Base-by-base conservation (phyloP, 2,888 invertebrate genomes). In the Eristalinus aeneus region DNA sequence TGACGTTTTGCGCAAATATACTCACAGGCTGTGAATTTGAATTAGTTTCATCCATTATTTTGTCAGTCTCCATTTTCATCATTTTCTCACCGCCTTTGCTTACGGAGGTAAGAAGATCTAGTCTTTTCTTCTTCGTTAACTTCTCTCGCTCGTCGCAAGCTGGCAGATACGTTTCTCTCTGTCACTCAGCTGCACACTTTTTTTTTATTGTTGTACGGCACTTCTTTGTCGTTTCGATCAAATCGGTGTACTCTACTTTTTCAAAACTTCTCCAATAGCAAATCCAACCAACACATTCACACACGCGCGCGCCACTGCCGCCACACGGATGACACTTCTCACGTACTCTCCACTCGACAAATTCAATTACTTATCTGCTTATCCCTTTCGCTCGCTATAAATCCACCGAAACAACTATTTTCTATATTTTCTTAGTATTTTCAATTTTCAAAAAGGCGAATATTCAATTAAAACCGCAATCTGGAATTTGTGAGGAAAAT, bases 11-110 rank as follows among this genome's bases (percentile, higher is more conserved):
- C 63, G 68, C 76, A 69, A 78, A 71, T 16, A 46, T 82, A 92
- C 92, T 91, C 90, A 92, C 95, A 85, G 91, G 91, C 94, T 95
- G 95, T 91, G 94, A 94, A 94, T 94, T 95, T 91, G 94, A 94
- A 93, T 94, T 94, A 89, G 95, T 94, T 92, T 97, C 97, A 94
- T 97, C 97, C 94, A 96, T 96, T 93, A 96, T 95, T 95, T 96
- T 96, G 94, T 97, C 97, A 93, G 96, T 97, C 95, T 97, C 97
- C 97, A 97, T 97, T 95, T 96, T 96, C 94, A 95, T 94, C 95
- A 96, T 95, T 89, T 89, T 91, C 89, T 89, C 90, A 88, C 78
- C 77, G 53, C 82, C 63, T 71, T 81, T 36, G 46, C 46, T n/a
- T n/a, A 46, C 16, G n/a, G 46, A 67, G 56, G 67, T 73, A 69